phyloP scores from a whole-genome alignment of 2,888 invertebrate species.

The Lasius platythorax region DNA sequence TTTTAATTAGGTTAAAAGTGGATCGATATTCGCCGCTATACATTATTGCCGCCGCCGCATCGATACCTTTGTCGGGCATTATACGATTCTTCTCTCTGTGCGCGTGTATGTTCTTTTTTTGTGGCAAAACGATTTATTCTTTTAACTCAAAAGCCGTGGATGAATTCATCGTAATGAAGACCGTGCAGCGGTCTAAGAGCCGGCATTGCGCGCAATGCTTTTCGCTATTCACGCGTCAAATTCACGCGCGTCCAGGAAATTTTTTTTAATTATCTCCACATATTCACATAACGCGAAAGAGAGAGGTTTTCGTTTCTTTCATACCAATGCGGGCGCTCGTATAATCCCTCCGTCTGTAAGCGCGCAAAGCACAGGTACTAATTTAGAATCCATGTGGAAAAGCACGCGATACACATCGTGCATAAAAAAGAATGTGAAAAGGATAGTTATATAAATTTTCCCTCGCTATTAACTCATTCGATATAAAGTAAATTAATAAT shows the following conservation, averaged over 20 bases:
- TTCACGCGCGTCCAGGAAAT: slow-evolving; percentile 24
- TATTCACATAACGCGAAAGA: slow-evolving; percentile 9
- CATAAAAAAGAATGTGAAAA: not conserved
- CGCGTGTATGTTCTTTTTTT: not conserved
- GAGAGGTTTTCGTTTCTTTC: slow-evolving; percentile 28
- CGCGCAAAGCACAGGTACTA: slow-evolving; percentile 24
- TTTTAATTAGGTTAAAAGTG: slow-evolving; percentile 38
- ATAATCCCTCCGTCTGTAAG: slow-evolving; percentile 19
- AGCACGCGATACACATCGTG: not conserved
- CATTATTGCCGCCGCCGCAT: not conserved
- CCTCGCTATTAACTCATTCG: not conserved
- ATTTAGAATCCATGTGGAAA: slow-evolving; percentile 22
- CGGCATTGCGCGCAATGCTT: slow-evolving; percentile 27
- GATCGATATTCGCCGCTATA: not conserved
- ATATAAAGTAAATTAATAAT: not conserved
- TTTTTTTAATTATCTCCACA: slow-evolving; percentile 46
- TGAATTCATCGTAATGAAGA: slow-evolving; percentile 58
- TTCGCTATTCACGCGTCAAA: slow-evolving; percentile 41
- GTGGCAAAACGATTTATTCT: slow-evolving; percentile 5
- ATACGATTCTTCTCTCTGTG: not conserved
- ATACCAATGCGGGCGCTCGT: slow-evolving; percentile 19
- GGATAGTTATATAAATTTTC: not conserved
- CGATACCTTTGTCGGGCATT: not conserved
- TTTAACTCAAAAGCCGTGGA: slow-evolving; percentile 27
- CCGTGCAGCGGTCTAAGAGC: slow-evolving; percentile 29